Evolutionary conservation across 2,888 invertebrate genomes (phyloP).

Genomic region (Nezara viridula): DNA sequence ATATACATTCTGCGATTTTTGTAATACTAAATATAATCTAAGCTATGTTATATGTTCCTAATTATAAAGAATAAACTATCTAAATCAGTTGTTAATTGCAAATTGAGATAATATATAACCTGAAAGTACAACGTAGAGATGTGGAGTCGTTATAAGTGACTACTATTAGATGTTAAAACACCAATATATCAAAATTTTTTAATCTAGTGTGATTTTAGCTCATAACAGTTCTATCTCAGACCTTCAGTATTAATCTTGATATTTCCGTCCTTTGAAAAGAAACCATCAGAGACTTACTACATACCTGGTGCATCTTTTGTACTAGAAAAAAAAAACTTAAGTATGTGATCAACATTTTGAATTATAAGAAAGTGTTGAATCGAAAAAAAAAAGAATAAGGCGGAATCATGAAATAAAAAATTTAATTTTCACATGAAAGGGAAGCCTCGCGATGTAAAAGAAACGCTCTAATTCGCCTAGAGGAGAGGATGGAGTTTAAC

Average conservation of each 20-base stretch:
- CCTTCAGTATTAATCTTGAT: neutral
- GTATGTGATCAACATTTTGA: neutral
- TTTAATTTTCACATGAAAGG: neutral
- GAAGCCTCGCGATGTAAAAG: constrained; percentile 9
- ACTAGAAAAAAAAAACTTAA: neutral
- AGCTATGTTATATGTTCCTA: too few relatives aligned
- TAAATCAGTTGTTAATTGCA: too few relatives aligned
- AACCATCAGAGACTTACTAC: neutral
- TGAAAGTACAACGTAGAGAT: too few relatives aligned
- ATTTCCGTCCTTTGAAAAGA: neutral
- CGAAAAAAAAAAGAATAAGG: neutral
- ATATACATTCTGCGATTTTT: too few relatives aligned
- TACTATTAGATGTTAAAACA: too few relatives aligned
- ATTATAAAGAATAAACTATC: too few relatives aligned
- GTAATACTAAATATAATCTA: too few relatives aligned
- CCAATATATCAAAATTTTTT: too few relatives aligned
- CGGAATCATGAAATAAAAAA: neutral
- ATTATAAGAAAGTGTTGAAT: neutral
- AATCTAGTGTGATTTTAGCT: too few relatives aligned
- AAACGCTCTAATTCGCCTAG: neutral
- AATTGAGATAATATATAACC: too few relatives aligned
- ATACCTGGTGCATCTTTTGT: neutral
- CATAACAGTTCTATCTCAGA: neutral
- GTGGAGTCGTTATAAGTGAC: too few relatives aligned
- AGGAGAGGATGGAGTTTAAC: neutral